Evolutionary conservation across 2,113 vertebrate genomes (phyloP), one percentile per base, ranked within the genome.

Genomic region (Phalacrocorax pelagicus): DNA sequence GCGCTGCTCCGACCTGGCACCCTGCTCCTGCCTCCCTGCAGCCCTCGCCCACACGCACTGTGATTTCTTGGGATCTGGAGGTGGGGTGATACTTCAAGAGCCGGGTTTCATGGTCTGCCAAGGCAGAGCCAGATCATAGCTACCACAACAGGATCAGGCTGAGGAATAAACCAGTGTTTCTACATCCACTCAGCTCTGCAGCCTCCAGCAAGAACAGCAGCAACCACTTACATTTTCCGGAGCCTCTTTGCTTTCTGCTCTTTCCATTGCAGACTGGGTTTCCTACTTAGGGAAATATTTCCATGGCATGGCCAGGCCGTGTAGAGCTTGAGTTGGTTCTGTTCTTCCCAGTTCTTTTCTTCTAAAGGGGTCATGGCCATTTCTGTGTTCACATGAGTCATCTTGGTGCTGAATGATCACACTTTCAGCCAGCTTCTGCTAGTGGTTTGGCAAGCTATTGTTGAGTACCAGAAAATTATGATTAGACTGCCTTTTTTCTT

Each of bases 31-130:
- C 26, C 12, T 55, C 49, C 29, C 49, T 16, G 14, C 58, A 73
- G 40, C 26, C 12, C 30, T 55, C 10, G 0, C 29, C 51, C 62
- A 6, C 26, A 34, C 15, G n/a, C n/a, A 2, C 24, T 8, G 21
- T 6, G 66, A 19, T 47, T 71, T 34, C 65, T 58, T 3, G 2
- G 49, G 23, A 10, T 44, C 59, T 62, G 77, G 63, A 55, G 18
- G 5, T 21, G 34, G 7, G 21, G 11, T 38, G 16, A 18, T 19
- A 3, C 1, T 0, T 42, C n/a, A 5, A 2, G 4, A 66, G 10
- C 4, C 46, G 34, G 3, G 8, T 46, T 74, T 58, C 29, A 9
- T 20, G 29, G 18, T 40, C 34, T 27, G 15, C 42, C 20, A 42
- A 44, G 52, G 78, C 59, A 81, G 26, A 73, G 24, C 19, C 55